These are phyloP conservation scores for Telmatherina bonti DNA, from an alignment of 2,797 vertebrate species.

Conservation along the genomic window DNA sequence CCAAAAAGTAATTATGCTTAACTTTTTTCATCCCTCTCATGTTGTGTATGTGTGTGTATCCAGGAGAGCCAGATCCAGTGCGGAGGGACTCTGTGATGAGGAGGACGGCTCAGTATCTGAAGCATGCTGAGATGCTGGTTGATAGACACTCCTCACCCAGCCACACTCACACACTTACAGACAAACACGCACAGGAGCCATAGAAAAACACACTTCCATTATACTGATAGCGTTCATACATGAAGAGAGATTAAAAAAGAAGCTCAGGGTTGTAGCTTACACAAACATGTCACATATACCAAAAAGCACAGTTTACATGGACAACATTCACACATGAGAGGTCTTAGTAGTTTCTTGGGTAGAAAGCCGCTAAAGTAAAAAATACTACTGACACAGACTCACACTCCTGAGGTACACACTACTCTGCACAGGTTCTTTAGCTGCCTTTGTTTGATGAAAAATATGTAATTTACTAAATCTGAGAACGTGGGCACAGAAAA, in stretches of 20 bases:
- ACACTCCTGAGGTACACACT: conserved; percentile 29
- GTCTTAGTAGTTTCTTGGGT: not conserved
- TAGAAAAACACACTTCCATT: conserved; percentile 22
- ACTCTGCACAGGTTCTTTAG: conserved; percentile 21
- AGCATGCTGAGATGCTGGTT: conserved; percentile 86
- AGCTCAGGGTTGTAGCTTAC: conserved; percentile 49
- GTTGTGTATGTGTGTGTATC: not conserved
- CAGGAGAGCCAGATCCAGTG: conserved; percentile 84
- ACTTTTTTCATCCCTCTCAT: not conserved
- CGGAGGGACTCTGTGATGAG: conserved; percentile 87
- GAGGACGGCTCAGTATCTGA: conserved; percentile 87
- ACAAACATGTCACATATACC: not conserved
- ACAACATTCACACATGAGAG: not conserved
- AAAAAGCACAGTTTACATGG: not conserved
- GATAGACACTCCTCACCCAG: conserved; percentile 71
- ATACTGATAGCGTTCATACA: not conserved
- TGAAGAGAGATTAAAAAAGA: conserved; percentile 9
- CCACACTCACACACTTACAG: conserved; percentile 54
- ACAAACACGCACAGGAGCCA: conserved; percentile 34
- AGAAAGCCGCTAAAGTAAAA: not conserved
- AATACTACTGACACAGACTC: conserved; percentile 3
- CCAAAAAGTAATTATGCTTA: too few relatives aligned
- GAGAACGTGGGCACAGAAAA: conserved; percentile 14
- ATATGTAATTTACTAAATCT: conserved; percentile 15
- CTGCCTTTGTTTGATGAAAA: conserved; percentile 32